These are phyloP conservation scores for Eutolmus rufibarbis DNA, from an alignment of 2,888 invertebrate species.

Conservation along the genomic window DNA sequence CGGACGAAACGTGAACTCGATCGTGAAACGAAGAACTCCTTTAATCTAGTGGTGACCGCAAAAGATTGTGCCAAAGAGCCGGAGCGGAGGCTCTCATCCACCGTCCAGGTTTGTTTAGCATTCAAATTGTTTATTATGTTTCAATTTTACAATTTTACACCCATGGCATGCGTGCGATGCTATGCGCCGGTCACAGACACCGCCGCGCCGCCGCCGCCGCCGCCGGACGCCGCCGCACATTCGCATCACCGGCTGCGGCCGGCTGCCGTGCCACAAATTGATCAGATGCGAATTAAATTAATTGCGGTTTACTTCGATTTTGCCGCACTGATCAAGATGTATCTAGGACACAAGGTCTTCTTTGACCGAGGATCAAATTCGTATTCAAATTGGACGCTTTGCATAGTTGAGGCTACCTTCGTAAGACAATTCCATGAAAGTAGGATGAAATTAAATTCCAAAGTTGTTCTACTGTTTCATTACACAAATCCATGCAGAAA, in stretches of 20 bases:
- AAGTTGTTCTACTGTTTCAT: not conserved
- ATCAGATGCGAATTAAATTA: not conserved
- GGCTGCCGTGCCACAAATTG: not conserved
- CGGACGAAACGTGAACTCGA: slow-evolving; percentile 78
- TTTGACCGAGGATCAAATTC: not conserved
- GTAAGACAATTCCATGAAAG: not conserved
- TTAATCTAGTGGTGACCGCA: slow-evolving; percentile 86
- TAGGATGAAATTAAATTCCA: not conserved
- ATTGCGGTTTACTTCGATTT: not conserved
- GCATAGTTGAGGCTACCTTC: not conserved
- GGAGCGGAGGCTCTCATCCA: slow-evolving; percentile 79
- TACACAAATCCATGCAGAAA: not conserved
- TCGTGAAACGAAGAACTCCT: slow-evolving; percentile 80
- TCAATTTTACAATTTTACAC: slow-evolving; percentile 30
- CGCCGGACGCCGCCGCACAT: not conserved
- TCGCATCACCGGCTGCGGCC: not conserved
- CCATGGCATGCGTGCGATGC: not conserved
- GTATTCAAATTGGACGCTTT: not conserved
- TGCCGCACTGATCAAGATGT: not conserved
- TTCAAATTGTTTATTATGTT: slow-evolving; percentile 35
- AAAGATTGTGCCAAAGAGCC: slow-evolving; percentile 81
- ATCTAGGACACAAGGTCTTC: not conserved
- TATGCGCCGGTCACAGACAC: not conserved
- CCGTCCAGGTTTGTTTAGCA: slow-evolving; percentile 73
- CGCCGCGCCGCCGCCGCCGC: not conserved